Conservation (phyloP, 2,113 vertebrate species). For the Leptosomus discolor region DNA sequence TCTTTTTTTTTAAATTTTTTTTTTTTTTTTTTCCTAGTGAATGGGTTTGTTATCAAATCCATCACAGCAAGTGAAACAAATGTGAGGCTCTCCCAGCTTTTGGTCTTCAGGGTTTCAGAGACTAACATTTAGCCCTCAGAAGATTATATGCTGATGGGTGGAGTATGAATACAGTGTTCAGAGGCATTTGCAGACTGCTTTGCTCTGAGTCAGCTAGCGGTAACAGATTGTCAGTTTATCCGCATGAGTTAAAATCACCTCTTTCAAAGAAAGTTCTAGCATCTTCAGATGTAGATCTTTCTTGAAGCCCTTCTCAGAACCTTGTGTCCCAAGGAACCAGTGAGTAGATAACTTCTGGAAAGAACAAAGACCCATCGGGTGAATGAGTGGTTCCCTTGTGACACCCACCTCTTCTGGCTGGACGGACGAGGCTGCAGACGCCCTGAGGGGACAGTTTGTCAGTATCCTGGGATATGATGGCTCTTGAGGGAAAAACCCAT, state of each 20-base stretch:
- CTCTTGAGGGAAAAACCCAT: not conserved
- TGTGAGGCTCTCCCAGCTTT: not conserved
- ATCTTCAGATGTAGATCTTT: not conserved
- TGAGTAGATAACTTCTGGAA: not conserved
- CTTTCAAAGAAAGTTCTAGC: not conserved
- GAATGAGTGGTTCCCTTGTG: fast-evolving
- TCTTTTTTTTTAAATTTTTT: not conserved
- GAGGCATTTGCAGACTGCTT: not conserved
- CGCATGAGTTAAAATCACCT: not conserved
- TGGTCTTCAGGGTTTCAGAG: not conserved
- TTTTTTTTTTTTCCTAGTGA: not conserved
- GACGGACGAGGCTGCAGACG: not conserved
- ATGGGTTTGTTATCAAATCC: not conserved
- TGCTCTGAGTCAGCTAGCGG: not conserved
- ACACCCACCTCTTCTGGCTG: not conserved
- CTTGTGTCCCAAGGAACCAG: not conserved
- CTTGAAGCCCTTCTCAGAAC: not conserved
- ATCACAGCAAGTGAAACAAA: not conserved
- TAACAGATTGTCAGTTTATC: not conserved
- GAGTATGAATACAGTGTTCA: fast-evolving
- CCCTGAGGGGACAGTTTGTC: not conserved
- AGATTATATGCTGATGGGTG: not conserved
- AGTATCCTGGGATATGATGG: not conserved
- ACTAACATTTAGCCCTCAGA: not conserved
- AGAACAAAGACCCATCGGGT: not conserved